These are phyloP conservation scores for Elysia crispata DNA, from an alignment of 2,888 invertebrate species.

Conservation along the genomic window DNA sequence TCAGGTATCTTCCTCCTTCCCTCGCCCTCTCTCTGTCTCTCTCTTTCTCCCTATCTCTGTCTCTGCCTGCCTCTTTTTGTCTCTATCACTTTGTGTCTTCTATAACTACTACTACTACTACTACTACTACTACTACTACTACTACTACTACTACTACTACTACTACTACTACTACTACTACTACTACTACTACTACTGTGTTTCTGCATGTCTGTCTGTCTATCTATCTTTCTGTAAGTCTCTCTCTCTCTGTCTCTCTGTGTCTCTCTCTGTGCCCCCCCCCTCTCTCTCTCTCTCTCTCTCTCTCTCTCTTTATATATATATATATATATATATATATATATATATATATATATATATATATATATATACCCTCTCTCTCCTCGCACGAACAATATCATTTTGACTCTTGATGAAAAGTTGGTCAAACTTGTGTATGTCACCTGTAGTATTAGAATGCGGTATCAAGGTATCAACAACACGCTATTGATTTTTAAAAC, in stretches of 20 bases:
- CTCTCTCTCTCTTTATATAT: too few species aligned
- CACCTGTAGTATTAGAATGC: too few species aligned
- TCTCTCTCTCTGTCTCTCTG: slow-evolving; percentile 32
- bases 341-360: too few species aligned
- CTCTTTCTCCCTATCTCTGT: neutral
- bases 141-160: too few species aligned
- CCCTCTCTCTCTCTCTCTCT: too few species aligned
- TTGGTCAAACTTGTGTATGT: too few species aligned
- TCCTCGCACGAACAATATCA: too few species aligned
- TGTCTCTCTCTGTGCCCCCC: slow-evolving; percentile 15
- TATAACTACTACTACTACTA: neutral
- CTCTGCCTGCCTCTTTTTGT: neutral
- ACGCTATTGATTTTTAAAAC: neutral
- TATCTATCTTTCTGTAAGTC: slow-evolving; percentile 35
- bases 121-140: slow-evolving; percentile 1
- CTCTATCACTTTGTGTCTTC: neutral
- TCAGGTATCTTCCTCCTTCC: neutral
- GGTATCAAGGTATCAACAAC: too few species aligned
- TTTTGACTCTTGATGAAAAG: too few species aligned
- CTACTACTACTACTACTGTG: neutral
- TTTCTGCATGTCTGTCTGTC: slow-evolving; percentile 22
- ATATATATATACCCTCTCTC: too few species aligned
- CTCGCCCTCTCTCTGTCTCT: slow-evolving; percentile 25
- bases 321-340: too few species aligned
- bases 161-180: neutral